Conservation (phyloP, 2,888 invertebrate genomes). For the Diaperis boleti region DNA sequence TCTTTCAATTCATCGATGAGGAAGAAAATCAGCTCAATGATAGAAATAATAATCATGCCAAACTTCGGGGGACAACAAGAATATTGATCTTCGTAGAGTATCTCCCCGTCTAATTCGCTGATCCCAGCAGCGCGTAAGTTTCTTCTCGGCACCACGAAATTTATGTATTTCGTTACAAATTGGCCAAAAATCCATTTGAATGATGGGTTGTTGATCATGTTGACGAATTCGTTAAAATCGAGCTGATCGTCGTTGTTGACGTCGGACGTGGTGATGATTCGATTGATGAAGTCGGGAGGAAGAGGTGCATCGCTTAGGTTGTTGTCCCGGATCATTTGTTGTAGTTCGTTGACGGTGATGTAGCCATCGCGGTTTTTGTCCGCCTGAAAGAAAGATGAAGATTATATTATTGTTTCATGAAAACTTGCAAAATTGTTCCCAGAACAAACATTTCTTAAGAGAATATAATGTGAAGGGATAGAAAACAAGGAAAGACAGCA, state of each 20-base stretch:
- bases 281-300: slow-evolving; percentile 70
- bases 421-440: too few species aligned
- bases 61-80: slow-evolving; percentile 92
- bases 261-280: slow-evolving; percentile 76
- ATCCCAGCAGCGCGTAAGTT: slow-evolving; percentile 48
- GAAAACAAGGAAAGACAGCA: too few species aligned
- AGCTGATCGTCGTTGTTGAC: slow-evolving; percentile 74
- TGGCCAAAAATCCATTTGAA: slow-evolving; percentile 74
- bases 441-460: neutral
- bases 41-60: slow-evolving; percentile 89
- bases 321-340: slow-evolving; percentile 70
- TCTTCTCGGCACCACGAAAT: slow-evolving; percentile 33
- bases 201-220: slow-evolving; percentile 73
- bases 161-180: slow-evolving; percentile 72
- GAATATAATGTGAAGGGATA: too few species aligned
- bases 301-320: slow-evolving; percentile 73
- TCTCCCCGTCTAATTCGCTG: slow-evolving; percentile 67
- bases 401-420: neutral
- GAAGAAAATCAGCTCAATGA: slow-evolving; percentile 84
- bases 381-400: slow-evolving; percentile 67
- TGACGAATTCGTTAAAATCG: slow-evolving; percentile 78
- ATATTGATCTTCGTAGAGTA: slow-evolving; percentile 90
- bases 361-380: slow-evolving; percentile 78
- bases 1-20: slow-evolving; percentile 53
- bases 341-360: slow-evolving; percentile 75